These are phyloP conservation scores for Zalophus californianus DNA, from an alignment of 2,797 vertebrate genomes.

Conservation along the genomic window DNA sequence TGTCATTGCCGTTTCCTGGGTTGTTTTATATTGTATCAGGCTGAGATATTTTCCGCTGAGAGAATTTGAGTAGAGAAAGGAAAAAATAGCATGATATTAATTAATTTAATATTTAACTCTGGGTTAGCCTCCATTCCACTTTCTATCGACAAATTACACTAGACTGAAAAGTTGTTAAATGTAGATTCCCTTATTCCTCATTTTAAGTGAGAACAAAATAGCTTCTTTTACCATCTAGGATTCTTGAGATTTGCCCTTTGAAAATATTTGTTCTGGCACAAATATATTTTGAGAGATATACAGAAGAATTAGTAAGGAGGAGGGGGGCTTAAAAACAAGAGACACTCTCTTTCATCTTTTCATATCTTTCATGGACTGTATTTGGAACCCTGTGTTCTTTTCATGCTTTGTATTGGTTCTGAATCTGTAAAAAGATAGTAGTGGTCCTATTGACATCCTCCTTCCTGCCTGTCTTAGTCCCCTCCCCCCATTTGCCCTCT, in stretches of 20 bases:
- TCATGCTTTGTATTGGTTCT: neutral
- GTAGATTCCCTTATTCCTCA: neutral
- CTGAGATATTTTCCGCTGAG: slow-evolving; percentile 42
- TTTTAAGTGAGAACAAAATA: slow-evolving; percentile 46
- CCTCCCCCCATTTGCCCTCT: neutral
- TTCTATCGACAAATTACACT: neutral
- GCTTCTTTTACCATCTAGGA: neutral
- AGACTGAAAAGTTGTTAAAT: slow-evolving; percentile 46
- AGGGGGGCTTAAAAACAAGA: neutral
- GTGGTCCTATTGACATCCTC: neutral
- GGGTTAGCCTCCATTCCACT: neutral
- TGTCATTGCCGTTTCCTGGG: slow-evolving; percentile 59
- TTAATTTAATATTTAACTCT: slow-evolving; percentile 10
- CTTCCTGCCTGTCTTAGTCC: neutral
- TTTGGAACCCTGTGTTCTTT: neutral
- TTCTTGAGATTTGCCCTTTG: neutral
- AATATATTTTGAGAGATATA: slow-evolving; percentile 11
- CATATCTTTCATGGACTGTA: neutral
- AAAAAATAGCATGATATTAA: neutral
- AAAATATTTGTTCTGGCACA: slow-evolving; percentile 15
- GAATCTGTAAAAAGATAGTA: neutral
- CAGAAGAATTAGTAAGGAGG: neutral
- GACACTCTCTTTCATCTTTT: neutral
- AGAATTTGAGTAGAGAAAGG: neutral
- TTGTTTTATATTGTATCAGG: slow-evolving; percentile 29